A percentile compares a stretch with the other conserved stretches of the same genome.
Evolutionary conservation across 2,113 vertebrate species (phyloP).

Genomic region (Xiphias gladius): DNA sequence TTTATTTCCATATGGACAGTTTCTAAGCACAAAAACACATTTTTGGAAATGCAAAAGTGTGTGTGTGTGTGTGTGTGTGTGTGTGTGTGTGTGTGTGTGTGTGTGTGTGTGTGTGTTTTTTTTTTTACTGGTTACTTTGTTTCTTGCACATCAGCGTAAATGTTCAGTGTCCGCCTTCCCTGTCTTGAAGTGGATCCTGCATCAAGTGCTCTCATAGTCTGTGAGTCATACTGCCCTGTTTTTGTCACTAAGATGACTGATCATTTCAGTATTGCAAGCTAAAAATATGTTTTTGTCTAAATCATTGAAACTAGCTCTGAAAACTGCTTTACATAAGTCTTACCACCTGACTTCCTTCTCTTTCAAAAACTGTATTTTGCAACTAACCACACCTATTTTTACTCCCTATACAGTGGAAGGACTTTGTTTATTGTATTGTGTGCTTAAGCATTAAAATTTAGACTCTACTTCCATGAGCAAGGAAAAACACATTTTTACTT

Average conservation of each 20-base stretch:
- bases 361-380: constrained; percentile 23
- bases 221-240: constrained; percentile 46
- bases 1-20: neutral
- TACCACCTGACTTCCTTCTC: constrained; percentile 32
- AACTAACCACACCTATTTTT: constrained; percentile 39
- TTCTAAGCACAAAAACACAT: neutral
- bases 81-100: neutral
- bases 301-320: neutral
- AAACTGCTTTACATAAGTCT: constrained; percentile 14
- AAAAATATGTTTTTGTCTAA: constrained; percentile 5
- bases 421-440: neutral
- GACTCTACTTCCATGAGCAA: neutral
- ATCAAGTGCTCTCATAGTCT: constrained; percentile 19
- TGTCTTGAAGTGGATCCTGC: neutral
- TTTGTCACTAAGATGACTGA: constrained; percentile 1
- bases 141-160: neutral
- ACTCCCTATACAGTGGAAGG: neutral
- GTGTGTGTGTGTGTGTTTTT: no score
- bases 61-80: neutral
- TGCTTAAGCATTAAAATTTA: neutral
- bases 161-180: neutral
- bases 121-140: constrained; percentile 1
- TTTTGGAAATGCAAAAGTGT: neutral
- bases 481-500: neutral
- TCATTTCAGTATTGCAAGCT: neutral